A percentile compares a stretch with the other conserved stretches of the same genome.
These are phyloP conservation scores for Gymnobelideus leadbeateri DNA, from an alignment of 2,113 vertebrate genomes.

Conservation along the genomic window DNA sequence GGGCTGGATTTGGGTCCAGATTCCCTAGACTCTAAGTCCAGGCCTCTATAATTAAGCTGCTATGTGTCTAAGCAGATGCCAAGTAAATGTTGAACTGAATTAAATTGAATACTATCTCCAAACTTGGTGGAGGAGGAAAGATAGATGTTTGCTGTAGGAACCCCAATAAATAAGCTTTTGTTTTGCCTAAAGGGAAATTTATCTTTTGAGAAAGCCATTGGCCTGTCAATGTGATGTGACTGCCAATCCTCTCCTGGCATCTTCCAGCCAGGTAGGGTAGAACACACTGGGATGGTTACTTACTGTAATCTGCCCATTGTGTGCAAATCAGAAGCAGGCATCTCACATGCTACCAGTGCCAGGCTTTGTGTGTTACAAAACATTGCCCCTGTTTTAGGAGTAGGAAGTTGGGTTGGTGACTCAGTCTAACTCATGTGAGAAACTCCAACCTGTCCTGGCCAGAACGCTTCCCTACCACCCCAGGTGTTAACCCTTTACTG, in stretches of 20 bases:
- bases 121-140: background rate
- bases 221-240: background rate
- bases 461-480: background rate
- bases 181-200: background rate
- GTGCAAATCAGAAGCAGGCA: slow-evolving; percentile 8
- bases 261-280: background rate
- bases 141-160: background rate
- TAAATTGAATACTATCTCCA: background rate
- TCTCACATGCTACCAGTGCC: background rate
- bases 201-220: background rate
- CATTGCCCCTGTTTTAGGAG: slow-evolving; percentile 15
- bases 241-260: background rate
- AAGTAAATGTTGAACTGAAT: background rate
- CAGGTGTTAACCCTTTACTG: background rate
- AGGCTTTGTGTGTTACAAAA: background rate
- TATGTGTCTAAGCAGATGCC: background rate
- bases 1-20: background rate
- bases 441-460: background rate
- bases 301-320: background rate
- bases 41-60: background rate
- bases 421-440: slow-evolving; percentile 53
- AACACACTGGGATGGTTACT: background rate
- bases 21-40: background rate
- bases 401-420: slow-evolving; percentile 48
- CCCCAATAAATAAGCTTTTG: background rate